These are phyloP conservation scores for Pituophis catenifer DNA, from an alignment of 2,113 vertebrate genomes.

Conservation along the genomic window DNA sequence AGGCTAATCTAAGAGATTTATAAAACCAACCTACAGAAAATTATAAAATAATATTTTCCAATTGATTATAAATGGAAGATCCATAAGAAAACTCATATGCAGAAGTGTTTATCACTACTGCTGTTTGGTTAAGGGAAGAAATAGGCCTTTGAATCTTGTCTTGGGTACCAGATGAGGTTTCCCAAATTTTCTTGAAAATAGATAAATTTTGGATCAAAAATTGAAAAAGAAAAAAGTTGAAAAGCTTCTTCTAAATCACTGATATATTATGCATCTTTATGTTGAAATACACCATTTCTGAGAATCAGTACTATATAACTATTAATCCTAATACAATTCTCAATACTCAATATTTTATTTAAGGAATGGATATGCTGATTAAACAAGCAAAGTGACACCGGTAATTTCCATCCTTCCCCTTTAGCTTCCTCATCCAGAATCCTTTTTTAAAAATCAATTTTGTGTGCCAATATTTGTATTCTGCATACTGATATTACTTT, in stretches of 20 bases:
- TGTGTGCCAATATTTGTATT: not conserved
- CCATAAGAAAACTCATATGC: not conserved
- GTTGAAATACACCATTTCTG: not conserved
- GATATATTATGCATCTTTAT: not conserved
- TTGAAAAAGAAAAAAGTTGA: not conserved
- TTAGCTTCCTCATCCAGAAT: not conserved
- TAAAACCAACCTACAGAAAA: not conserved
- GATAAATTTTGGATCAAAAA: not conserved
- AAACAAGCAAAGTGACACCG: not conserved
- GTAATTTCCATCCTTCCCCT: not conserved
- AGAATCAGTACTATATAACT: not conserved
- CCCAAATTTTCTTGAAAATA: not conserved
- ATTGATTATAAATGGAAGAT: not conserved
- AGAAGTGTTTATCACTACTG: not conserved
- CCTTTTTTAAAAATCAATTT: not conserved
- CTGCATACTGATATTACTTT: not conserved
- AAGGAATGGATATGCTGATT: not conserved
- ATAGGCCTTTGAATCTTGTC: not conserved
- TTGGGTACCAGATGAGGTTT: not conserved
- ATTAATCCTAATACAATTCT: not conserved
- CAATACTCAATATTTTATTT: not conserved
- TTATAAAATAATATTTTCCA: not conserved
- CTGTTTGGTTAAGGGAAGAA: not conserved
- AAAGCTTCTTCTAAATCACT: not conserved
- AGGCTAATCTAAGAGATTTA: not conserved